Percentiles rank a stretch among this genome's conserved stretches.
Conservation (phyloP, 2,888 invertebrate species). For the Sericinus montela region DNA sequence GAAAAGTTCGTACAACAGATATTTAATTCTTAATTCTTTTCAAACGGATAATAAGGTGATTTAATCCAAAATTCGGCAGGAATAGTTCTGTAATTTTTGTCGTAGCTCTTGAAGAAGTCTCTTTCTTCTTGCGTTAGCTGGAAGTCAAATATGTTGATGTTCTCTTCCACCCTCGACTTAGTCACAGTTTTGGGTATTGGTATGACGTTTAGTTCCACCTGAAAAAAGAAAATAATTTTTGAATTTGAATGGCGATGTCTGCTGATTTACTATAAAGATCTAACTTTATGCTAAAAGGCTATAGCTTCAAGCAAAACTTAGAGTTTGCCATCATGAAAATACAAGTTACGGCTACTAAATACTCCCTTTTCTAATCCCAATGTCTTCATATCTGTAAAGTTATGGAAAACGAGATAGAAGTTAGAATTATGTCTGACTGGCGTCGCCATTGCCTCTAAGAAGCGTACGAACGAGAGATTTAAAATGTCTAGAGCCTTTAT, state of each 20-base stretch:
- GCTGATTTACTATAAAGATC: not conserved
- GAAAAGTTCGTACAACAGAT: not conserved
- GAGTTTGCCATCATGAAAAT: too few relatives aligned
- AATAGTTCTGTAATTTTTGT: constrained; percentile 44
- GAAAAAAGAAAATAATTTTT: constrained; percentile 17
- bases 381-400: too few relatives aligned
- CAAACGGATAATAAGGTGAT: constrained; percentile 48
- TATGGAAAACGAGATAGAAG: too few relatives aligned
- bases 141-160: constrained; percentile 58
- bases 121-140: constrained; percentile 40
- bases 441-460: too few relatives aligned
- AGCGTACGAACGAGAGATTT: too few relatives aligned
- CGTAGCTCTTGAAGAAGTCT: constrained; percentile 36
- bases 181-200: constrained; percentile 58
- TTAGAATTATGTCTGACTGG: too few relatives aligned
- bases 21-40: constrained; percentile 13
- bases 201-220: constrained; percentile 57
- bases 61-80: constrained; percentile 35
- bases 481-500: too few relatives aligned
- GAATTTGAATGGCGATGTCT: not conserved
- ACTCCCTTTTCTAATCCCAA: too few relatives aligned
- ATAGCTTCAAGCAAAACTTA: too few relatives aligned
- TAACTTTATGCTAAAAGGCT: too few relatives aligned
- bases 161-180: constrained; percentile 42
- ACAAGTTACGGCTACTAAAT: too few relatives aligned